These are phyloP conservation scores for Sandelia bainsii DNA, from an alignment of 2,797 vertebrate species.

Conservation along the genomic window DNA sequence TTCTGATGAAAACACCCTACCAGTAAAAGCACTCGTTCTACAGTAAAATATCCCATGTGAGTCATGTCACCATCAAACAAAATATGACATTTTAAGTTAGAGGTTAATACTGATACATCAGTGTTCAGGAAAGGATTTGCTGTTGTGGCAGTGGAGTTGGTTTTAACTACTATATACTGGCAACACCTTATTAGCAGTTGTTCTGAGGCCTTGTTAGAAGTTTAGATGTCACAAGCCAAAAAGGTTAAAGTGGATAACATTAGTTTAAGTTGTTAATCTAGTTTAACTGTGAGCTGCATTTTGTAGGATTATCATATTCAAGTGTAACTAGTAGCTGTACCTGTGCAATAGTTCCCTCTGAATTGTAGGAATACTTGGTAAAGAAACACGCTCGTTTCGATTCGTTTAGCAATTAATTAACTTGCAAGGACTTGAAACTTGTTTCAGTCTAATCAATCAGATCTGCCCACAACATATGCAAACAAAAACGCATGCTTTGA, in stretches of 20 bases:
- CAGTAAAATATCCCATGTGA: background rate
- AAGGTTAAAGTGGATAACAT: too few relatives aligned
- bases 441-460: background rate
- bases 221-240: background rate
- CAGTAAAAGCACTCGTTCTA: background rate
- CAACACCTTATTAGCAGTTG: too few relatives aligned
- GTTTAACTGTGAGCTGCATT: background rate
- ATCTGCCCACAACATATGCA: background rate
- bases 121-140: background rate
- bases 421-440: constrained; percentile 4
- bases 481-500: background rate
- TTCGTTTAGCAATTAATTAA: constrained; percentile 6
- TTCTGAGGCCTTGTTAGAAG: background rate
- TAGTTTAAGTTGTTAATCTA: too few relatives aligned
- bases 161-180: background rate
- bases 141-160: background rate
- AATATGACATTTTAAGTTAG: background rate
- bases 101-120: background rate
- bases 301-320: too few relatives aligned
- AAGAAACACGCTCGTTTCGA: background rate
- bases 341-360: too few relatives aligned
- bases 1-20: background rate
- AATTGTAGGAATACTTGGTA: too few relatives aligned
- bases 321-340: background rate
- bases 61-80: background rate